These are phyloP conservation scores for Crenichthys baileyi DNA, from an alignment of 2,797 vertebrate genomes.

Conservation along the genomic window DNA sequence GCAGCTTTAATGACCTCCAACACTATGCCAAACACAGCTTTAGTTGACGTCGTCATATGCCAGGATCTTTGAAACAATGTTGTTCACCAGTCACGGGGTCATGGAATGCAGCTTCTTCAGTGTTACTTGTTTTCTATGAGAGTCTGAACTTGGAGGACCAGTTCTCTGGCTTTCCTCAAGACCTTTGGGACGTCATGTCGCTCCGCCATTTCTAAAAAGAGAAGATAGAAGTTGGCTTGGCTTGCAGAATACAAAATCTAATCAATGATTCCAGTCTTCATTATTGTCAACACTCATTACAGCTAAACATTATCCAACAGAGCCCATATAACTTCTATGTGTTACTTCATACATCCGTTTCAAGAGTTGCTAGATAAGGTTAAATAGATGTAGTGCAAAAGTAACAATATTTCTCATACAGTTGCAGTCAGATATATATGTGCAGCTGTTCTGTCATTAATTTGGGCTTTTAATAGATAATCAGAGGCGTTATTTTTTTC, in stretches of 20 bases:
- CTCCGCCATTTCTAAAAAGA: conserved; percentile 93
- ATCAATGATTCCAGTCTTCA: background rate
- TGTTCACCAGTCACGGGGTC: conserved; percentile 25
- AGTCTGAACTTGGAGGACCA: conserved; percentile 96
- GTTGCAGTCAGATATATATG: background rate
- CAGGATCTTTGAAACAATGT: conserved; percentile 25
- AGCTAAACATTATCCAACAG: background rate
- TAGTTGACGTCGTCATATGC: conserved; percentile 30
- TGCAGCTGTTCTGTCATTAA: no score
- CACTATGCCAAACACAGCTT: conserved; percentile 25
- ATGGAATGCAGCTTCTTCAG: background rate
- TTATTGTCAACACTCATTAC: background rate
- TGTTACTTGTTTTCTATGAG: conserved; percentile 97
- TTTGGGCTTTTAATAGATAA: no score
- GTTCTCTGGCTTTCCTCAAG: conserved; percentile 91
- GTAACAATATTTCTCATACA: background rate
- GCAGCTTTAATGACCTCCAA: conserved; percentile 27
- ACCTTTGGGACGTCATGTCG: conserved; percentile 91
- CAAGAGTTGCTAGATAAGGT: background rate
- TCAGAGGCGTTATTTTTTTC: no score
- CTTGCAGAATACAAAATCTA: background rate
- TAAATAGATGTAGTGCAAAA: background rate
- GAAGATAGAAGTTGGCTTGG: conserved; percentile 16
- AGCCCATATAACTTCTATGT: background rate
- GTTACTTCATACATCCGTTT: background rate